A percentile compares a stretch with the other conserved stretches of the same genome.
Conservation (phyloP, 2,888 invertebrate genomes). For the Adelphocoris suturalis region DNA sequence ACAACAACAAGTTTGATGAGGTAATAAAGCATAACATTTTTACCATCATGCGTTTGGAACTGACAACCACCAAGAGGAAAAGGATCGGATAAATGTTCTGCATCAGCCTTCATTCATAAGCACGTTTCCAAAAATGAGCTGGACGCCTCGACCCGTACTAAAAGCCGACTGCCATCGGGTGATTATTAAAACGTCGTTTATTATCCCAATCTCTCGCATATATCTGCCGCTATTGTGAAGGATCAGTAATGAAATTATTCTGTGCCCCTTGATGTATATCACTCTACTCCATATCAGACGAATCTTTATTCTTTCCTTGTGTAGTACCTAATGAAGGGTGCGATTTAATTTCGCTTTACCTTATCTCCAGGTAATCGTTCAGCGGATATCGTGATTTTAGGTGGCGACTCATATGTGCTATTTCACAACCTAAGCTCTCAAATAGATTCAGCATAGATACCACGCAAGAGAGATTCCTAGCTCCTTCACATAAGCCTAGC, state of each 20-base stretch:
- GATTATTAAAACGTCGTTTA: not conserved
- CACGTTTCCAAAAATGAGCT: not conserved
- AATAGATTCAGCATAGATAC: too few relatives aligned
- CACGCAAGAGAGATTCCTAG: too few relatives aligned
- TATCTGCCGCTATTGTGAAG: not conserved
- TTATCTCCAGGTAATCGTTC: not conserved
- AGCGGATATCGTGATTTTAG: not conserved
- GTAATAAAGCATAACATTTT: not conserved
- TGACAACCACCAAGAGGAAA: not conserved
- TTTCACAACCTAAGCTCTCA: too few relatives aligned
- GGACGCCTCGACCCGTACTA: not conserved
- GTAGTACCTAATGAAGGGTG: not conserved
- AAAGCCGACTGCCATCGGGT: not conserved
- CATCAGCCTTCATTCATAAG: too few relatives aligned
- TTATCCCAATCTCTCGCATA: not conserved
- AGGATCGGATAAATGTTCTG: not conserved
- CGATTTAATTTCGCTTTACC: not conserved
- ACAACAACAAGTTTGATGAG: not conserved
- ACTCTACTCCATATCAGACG: not conserved
- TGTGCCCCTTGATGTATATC: not conserved
- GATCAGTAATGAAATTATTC: not conserved
- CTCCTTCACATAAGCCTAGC: too few relatives aligned
- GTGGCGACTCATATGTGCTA: not conserved
- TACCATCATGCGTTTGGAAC: not conserved
- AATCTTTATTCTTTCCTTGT: not conserved